Conservation (phyloP, 2,888 invertebrate genomes). For the Agonopterix subpropinquella region DNA sequence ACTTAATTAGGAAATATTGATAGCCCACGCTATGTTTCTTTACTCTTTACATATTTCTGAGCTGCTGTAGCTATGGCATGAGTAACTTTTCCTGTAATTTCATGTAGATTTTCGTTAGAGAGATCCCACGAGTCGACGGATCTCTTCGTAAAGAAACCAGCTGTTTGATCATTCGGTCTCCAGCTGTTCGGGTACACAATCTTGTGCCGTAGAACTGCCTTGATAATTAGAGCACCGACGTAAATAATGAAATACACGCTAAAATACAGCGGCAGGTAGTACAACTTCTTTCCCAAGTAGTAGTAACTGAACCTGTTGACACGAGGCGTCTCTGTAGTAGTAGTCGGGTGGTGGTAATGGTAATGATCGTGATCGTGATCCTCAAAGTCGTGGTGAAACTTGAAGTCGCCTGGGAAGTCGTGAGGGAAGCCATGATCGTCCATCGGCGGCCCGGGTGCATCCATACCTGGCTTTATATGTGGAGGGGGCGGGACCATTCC, state of each 20-base stretch:
- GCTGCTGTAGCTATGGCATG: constrained; percentile 57
- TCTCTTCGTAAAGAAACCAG: constrained; percentile 58
- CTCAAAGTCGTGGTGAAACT: constrained; percentile 59
- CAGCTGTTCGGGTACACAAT: constrained; percentile 78
- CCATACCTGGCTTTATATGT: constrained; percentile 36
- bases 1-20: neutral
- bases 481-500: constrained; percentile 54
- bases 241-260: constrained; percentile 83
- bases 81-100: constrained; percentile 63
- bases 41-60: constrained; percentile 46
- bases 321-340: constrained; percentile 72
- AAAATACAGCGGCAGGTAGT: constrained; percentile 85
- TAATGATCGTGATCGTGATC: constrained; percentile 43
- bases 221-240: constrained; percentile 81
- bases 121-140: constrained; percentile 62
- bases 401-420: constrained; percentile 62
- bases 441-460: constrained; percentile 26
- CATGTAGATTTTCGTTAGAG: constrained; percentile 64
- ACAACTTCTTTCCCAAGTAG: constrained; percentile 83
- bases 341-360: constrained; percentile 48
- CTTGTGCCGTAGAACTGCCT: constrained; percentile 83
- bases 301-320: constrained; percentile 83
- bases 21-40: constrained; percentile 16
- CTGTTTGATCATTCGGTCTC: constrained; percentile 55
- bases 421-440: constrained; percentile 62